Conservation (phyloP, 2,888 invertebrate species). For the Epirrhoe tristata region DNA sequence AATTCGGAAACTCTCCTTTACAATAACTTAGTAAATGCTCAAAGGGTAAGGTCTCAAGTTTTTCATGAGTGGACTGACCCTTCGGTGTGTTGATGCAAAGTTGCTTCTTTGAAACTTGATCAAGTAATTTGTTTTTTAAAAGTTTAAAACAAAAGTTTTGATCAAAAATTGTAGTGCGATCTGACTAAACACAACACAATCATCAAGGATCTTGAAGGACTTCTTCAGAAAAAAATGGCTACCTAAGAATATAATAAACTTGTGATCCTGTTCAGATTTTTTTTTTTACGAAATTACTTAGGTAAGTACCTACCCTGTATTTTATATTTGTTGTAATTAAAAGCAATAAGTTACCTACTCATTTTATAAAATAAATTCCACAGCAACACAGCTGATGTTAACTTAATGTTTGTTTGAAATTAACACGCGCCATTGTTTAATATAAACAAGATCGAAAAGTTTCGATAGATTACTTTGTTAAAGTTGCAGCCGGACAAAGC, state of each 20-base stretch:
- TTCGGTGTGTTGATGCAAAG: conserved; percentile 29
- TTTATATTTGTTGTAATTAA: too few species aligned
- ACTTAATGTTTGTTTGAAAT: background rate
- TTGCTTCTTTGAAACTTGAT: conserved; percentile 27
- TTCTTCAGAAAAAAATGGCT: too few species aligned
- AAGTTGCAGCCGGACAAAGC: conserved; percentile 23
- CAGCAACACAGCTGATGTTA: background rate
- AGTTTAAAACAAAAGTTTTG: conserved; percentile 2
- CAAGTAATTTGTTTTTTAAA: conserved; percentile 22
- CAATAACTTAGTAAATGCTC: conserved; percentile 43
- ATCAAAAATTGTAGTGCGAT: conserved; percentile 1
- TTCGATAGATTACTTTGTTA: conserved; percentile 22
- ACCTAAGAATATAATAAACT: too few species aligned
- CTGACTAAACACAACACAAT: too few species aligned
- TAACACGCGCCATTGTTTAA: background rate
- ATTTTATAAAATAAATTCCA: background rate
- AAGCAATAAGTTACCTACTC: too few species aligned
- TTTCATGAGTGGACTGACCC: conserved; percentile 38
- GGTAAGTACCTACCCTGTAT: too few species aligned
- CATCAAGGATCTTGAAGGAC: too few species aligned
- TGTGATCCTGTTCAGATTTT: too few species aligned
- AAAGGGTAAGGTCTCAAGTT: conserved; percentile 35
- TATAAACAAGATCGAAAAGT: conserved; percentile 13
- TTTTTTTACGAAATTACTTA: too few species aligned
- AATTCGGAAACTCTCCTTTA: conserved; percentile 38